A percentile compares a stretch with the other conserved stretches of the same genome.
phyloP scores from a whole-genome alignment of 2,888 invertebrate species.

The Tiliacea citrago region DNA sequence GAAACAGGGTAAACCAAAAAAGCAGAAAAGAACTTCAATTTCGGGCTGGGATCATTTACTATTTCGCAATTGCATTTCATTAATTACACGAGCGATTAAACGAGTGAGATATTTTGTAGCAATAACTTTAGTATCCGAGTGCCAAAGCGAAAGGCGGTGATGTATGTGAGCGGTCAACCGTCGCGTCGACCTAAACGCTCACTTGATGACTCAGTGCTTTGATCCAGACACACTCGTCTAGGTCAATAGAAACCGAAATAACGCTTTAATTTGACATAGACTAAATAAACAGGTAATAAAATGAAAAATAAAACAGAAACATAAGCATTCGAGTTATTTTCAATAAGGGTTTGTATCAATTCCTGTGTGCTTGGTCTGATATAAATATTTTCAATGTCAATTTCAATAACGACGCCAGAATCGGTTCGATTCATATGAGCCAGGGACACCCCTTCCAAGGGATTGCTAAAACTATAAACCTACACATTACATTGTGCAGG shows the following conservation, averaged over 20 bases:
- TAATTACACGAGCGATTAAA: conserved; percentile 6
- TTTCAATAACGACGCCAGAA: neutral
- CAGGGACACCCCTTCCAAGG: no score
- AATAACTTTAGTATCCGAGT: neutral
- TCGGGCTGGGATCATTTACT: neutral
- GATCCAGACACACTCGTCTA: conserved; percentile 10
- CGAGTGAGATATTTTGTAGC: neutral
- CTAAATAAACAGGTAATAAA: conserved; percentile 20
- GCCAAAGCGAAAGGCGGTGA: conserved; percentile 11
- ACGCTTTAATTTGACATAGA: neutral
- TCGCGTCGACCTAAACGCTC: neutral
- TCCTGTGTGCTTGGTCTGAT: no score
- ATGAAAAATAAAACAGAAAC: neutral
- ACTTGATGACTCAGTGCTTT: conserved; percentile 9
- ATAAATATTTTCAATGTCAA: no score
- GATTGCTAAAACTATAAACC: neutral
- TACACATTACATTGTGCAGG: neutral
- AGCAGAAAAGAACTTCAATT: no score
- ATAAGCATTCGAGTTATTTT: neutral
- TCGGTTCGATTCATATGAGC: neutral
- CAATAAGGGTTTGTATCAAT: no score
- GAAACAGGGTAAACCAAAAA: neutral
- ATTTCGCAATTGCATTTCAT: neutral
- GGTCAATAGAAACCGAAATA: conserved; percentile 5
- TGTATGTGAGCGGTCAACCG: conserved; percentile 1